phyloP scores from a whole-genome alignment of 2,797 vertebrate genomes.

The Chromobotia macracanthus region DNA sequence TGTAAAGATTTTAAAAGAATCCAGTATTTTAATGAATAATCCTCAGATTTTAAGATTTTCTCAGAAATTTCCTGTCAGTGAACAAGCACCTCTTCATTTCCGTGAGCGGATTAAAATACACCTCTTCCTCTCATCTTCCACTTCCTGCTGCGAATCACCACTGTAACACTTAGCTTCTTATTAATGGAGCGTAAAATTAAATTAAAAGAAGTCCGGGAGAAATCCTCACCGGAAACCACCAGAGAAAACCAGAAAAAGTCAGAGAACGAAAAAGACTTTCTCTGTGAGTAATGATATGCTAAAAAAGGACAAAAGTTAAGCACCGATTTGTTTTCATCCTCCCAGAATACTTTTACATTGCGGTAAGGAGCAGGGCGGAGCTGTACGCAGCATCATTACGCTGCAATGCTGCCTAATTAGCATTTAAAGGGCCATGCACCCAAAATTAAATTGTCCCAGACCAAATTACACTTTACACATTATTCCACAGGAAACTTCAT shows the following conservation, averaged over 20 bases:
- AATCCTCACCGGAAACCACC: slow-evolving; percentile 34
- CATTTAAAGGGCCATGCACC: slow-evolving; percentile 6
- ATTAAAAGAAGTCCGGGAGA: slow-evolving; percentile 46
- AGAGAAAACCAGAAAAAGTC: neutral
- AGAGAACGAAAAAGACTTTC: neutral
- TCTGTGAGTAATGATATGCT: neutral
- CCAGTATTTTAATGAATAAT: neutral
- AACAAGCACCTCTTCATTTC: neutral
- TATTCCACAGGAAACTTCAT: neutral
- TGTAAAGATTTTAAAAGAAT: neutral
- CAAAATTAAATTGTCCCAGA: neutral
- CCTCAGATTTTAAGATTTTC: neutral
- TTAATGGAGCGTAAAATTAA: slow-evolving; percentile 56
- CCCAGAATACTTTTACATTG: slow-evolving; percentile 10
- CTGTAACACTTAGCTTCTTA: slow-evolving; percentile 30
- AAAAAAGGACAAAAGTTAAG: slow-evolving; percentile 4
- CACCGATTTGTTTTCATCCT: slow-evolving; percentile 7
- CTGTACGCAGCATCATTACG: neutral
- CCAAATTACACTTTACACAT: neutral
- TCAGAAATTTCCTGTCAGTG: neutral
- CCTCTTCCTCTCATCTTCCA: slow-evolving; percentile 18
- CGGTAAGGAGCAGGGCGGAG: neutral
- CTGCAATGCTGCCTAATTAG: neutral
- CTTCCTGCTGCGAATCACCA: slow-evolving; percentile 32
- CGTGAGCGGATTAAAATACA: slow-evolving; percentile 24